These are phyloP conservation scores for Microctenopoma steveboyesi DNA, from an alignment of 2,797 vertebrate species.

Conservation along the genomic window DNA sequence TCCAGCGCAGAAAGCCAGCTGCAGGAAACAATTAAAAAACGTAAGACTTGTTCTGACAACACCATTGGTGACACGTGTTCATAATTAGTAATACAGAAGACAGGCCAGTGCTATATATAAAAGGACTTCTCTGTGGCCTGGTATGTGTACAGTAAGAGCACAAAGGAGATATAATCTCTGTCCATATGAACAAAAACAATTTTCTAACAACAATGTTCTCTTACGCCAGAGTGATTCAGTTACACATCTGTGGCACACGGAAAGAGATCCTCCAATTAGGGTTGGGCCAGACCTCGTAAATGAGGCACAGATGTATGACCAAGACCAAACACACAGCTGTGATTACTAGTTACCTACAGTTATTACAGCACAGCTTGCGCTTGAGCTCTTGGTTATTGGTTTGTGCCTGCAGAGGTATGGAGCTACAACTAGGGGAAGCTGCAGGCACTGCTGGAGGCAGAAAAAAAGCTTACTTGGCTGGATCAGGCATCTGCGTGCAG, in stretches of 20 bases:
- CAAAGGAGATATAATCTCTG: too few species aligned
- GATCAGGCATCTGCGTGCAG: conserved; percentile 98
- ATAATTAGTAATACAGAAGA: conserved; percentile 2
- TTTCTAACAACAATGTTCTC: conserved; percentile 9
- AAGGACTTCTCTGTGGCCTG: not conserved
- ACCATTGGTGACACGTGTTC: not conserved
- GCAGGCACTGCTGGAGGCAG: conserved; percentile 14
- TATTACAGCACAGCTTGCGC: conserved; percentile 18
- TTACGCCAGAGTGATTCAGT: conserved; percentile 33
- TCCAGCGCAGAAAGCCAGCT: conserved; percentile 99
- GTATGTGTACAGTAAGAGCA: too few species aligned
- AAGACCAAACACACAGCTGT: conserved; percentile 44
- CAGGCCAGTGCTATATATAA: too few species aligned
- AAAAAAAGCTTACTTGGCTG: conserved; percentile 91
- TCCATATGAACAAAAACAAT: too few species aligned
- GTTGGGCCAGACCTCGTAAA: conserved; percentile 50
- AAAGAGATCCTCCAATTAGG: conserved; percentile 42
- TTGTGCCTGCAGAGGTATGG: conserved; percentile 22
- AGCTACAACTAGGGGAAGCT: conserved; percentile 15
- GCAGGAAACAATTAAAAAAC: conserved; percentile 28
- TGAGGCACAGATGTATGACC: conserved; percentile 60
- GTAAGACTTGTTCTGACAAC: not conserved
- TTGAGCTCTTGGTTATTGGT: conserved; percentile 10
- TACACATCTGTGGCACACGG: conserved; percentile 43
- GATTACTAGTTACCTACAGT: conserved; percentile 49